Base-by-base conservation (phyloP, 2,888 invertebrate genomes). In the Folsomia candida region DNA sequence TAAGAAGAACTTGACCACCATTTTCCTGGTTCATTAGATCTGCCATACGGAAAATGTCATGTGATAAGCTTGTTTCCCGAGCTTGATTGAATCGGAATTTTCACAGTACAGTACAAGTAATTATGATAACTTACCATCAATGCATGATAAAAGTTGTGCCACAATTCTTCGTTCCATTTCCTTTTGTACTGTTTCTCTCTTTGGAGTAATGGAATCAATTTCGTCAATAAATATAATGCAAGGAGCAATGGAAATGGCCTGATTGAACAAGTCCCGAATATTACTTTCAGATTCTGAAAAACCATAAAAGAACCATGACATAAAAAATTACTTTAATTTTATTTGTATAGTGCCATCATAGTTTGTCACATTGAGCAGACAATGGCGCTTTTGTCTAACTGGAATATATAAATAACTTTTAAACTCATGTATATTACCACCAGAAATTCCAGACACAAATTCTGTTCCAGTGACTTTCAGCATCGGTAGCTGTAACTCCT, bases 141-240 rank as follows among this genome's bases (percentile, higher is more conserved):
- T 86, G 80, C 94, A 94, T 18, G 91, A 89, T 47, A 96, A 85
- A 68, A 99, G 84, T 83, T 98, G 97, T 0, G 97, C 90, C 6
- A 98, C 97, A 83, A 99, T 94, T 73, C 98, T 86, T 74, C 92
- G 88, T 82, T 98, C 97, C 97, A 98, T 98, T 81, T 96, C 97
- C 82, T 92, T 91, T 81, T 93, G 92, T 1, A 94, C 94, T 80
- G 90, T 90, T 69, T 94, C 90, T 81, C 96, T 86, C 82, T 94
- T 93, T 3, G 92, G 92, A 37, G 94, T 93, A 60, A 99, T 91
- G n/a, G 94, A 90, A 85, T 99, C 98, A 72, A 99, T 93, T 85
- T 98, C 97, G 84, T 99, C 98, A 75, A 99, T 90, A 81, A 97
- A 96, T 51, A 97, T 84, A 18, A 97, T 88, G 82, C 93, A 91